Evolutionary conservation across 2,888 invertebrate species (phyloP), one percentile per base, ranked within the genome.

Genomic region (Tenthredo distinguenda): DNA sequence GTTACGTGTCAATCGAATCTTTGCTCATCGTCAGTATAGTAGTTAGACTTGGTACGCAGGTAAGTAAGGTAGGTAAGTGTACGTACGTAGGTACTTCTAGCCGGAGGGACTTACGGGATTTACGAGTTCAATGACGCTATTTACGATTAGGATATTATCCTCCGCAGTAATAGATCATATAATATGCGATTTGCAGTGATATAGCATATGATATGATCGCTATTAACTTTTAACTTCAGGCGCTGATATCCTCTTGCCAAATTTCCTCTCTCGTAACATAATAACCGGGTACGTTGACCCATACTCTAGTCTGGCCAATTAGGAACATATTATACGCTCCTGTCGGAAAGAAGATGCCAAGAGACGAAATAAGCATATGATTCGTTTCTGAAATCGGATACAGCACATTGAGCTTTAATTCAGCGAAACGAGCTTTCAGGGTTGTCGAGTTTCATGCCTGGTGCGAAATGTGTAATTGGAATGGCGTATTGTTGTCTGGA

Each of bases 1-100:
- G 68, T 83, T 68, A 83, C 83, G 83, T 83, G 83, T 83, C 83
- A 83, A 83, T 83, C 83, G 68, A 68, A 47, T 40, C 37, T 62
- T 50, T 40, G 50, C 37, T 81, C 81, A 62, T 31, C 31, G 76
- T 50, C 79, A 55, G 37, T 62, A 40, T 71, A 34, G n/a, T 34
- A 71, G 18, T 37, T 37, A 71, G 62, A 26, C 6, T 31, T 55
- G n/a, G 55, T 31, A 65, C 26, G 65, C 26, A 68, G 34, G 12
- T 68, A 31, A 21, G 31, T 65, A 4, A 68, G 34, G 18, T 34
- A 68, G 31, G 34, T 34, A 68, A 6, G 15, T 31, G 21, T 74
- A 37, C 34, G 5, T 81, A 40, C 21, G 9, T 26, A 65, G 10
- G 26, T 58, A 37, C 21, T 81, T 6, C 26, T 81, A 21, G 83